These are phyloP conservation scores for Corythucha ciliata DNA, from an alignment of 2,888 invertebrate genomes.

Conservation along the genomic window DNA sequence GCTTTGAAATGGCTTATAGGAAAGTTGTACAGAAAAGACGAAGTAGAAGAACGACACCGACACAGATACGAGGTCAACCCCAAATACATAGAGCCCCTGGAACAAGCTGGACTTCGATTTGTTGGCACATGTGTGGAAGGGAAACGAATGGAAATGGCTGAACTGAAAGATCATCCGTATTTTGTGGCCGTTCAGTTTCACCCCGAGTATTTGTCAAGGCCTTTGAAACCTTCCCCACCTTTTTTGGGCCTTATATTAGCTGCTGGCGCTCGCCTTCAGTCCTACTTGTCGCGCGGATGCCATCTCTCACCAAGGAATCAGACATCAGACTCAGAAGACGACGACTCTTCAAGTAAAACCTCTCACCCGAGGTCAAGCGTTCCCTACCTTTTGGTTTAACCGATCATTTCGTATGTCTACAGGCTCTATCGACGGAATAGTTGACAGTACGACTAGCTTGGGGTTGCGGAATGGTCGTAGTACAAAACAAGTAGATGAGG, in stretches of 20 bases:
- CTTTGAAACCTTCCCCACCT: slow-evolving; percentile 84
- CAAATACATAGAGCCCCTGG: slow-evolving; percentile 64
- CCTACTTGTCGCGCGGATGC: slow-evolving; percentile 63
- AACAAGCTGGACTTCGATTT: slow-evolving; percentile 76
- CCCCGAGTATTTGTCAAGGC: slow-evolving; percentile 91
- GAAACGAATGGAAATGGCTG: slow-evolving; percentile 90
- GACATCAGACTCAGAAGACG: slow-evolving; percentile 69
- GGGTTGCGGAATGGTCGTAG: too few relatives aligned
- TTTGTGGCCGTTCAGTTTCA: slow-evolving; percentile 96
- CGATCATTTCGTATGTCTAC: too few relatives aligned
- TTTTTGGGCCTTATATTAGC: slow-evolving; percentile 92
- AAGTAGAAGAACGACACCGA: slow-evolving; percentile 88
- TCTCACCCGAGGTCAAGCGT: too few relatives aligned
- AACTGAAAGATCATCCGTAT: slow-evolving; percentile 77
- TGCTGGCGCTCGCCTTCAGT: slow-evolving; percentile 67
- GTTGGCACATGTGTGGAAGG: slow-evolving; percentile 78
- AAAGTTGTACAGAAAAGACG: slow-evolving; percentile 65
- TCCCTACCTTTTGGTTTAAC: too few relatives aligned
- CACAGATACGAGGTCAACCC: slow-evolving; percentile 98
- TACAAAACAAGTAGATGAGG: too few relatives aligned
- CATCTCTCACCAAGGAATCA: slow-evolving; percentile 62
- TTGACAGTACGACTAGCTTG: too few relatives aligned
- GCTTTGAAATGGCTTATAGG: slow-evolving; percentile 46
- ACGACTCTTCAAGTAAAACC: too few relatives aligned
- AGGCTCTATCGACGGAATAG: too few relatives aligned